Evolutionary conservation across 2,888 invertebrate species (phyloP), one percentile per base, ranked within the genome.

Genomic region (Clitarchus hookeri): DNA sequence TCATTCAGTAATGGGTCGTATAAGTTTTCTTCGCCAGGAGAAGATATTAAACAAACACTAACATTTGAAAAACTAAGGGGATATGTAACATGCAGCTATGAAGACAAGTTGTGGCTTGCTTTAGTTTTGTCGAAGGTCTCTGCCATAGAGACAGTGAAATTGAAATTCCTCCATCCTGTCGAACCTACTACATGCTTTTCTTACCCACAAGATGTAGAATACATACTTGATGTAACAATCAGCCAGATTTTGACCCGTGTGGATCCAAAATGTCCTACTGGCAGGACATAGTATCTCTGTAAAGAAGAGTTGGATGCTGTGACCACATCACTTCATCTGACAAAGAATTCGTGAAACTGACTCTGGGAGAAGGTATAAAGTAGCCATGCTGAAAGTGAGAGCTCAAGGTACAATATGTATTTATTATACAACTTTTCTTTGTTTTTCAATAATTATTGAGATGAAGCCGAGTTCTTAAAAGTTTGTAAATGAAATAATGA

Each of bases 1-100:
- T 0, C 25, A 79, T 26, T 26, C 13, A 79, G 79, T 79, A 27
- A 79, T 12, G 25, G 23, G 27, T 79, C 79, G 23, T n/a, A 79
- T n/a, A n/a, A 23, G 79, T 79, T 79, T 79, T 79, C 79, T 79
- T 19, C 25, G n/a, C 23, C 79, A n/a, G 25, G 79, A 79, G 27
- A 79, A 79, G 25, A 13, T 79, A 26, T 79, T 6, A 79, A 79
- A 79, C 79, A 79, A 27, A 79, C n/a, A 27, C 79, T 79, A 25
- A 79, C 79, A n/a, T 27, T 79, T 26, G 79, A 79, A 79, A 11
- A 48, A 48, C 8, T 79, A 27, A 79, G 23, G 27, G 79, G 25
- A 79, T 79, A 79, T 27, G 0, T 79, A 79, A 79, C 25, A n/a
- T 79, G 4, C 27, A 79, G 27, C 25, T n/a, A 16, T 27, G 79